Evolutionary conservation across 2,888 invertebrate species (phyloP), one percentile per base, ranked within the genome.

Genomic region (Atherix ibis): DNA sequence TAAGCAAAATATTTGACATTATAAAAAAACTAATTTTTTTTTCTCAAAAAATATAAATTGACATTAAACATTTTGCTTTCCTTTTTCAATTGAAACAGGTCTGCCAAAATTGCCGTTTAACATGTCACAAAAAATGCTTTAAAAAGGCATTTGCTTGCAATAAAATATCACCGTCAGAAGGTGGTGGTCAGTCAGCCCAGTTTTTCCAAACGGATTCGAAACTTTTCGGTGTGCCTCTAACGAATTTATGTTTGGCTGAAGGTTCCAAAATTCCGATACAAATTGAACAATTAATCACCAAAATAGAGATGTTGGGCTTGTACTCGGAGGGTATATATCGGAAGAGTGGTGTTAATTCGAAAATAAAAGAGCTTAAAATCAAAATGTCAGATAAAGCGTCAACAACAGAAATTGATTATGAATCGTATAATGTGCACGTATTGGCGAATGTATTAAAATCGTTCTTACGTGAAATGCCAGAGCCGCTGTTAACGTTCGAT

Each of bases 41-140:
- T 34, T 42, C n/a, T n/a, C n/a, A n/a, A n/a, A n/a, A n/a, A n/a
- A n/a, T n/a, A n/a, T n/a, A n/a, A n/a, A n/a, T n/a, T n/a, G n/a
- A n/a, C n/a, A n/a, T n/a, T n/a, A n/a, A n/a, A n/a, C n/a, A n/a
- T n/a, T n/a, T n/a, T n/a, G n/a, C n/a, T n/a, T n/a, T n/a, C n/a
- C n/a, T n/a, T n/a, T n/a, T n/a, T n/a, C n/a, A n/a, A n/a, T n/a
- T n/a, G n/a, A n/a, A n/a, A n/a, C 31, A 49, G 48, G 68, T 73
- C 39, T 75, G 74, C 49, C 74, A 74, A 51, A 71, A 69, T 17
- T 95, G 94, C 64, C 87, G 83, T 58, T 68, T 91, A 45, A 89
- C 88, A 3, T 87, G 89, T 52, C 94, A 95, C 64, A 91, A 88
- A 60, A 92, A 89, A 62, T 94, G 94, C 59, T 84, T 85, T 53